Evolutionary conservation across 2,797 vertebrate species (phyloP).

Genomic region (Pempheris klunzingeri): DNA sequence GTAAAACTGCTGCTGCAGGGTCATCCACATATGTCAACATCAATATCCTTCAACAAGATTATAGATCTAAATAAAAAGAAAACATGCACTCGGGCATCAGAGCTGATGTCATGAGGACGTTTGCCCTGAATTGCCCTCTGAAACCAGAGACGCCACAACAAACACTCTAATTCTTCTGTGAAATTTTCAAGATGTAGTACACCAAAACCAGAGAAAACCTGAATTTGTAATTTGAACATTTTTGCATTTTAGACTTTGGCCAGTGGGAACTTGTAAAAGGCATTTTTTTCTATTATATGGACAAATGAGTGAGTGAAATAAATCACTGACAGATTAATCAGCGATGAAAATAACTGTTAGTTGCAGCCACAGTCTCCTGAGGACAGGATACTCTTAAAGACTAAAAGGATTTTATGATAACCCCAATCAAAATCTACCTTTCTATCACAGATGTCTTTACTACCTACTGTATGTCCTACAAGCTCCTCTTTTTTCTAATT

Average conservation of each 20-base stretch:
- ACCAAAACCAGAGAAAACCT: too few species aligned
- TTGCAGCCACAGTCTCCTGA: neutral
- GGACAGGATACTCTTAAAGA: neutral
- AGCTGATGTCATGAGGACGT: conserved; percentile 47
- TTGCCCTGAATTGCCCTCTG: conserved; percentile 52
- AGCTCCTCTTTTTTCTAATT: conserved; percentile 38
- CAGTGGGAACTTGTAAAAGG: neutral
- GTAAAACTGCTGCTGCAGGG: conserved; percentile 42
- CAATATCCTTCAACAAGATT: conserved; percentile 54
- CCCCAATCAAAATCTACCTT: neutral
- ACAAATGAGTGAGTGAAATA: too few species aligned
- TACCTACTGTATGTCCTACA: conserved; percentile 2
- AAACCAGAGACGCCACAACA: conserved; percentile 27
- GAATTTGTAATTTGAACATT: too few species aligned
- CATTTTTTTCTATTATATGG: conserved; percentile 1
- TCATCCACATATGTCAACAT: conserved; percentile 41
- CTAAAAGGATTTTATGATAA: neutral
- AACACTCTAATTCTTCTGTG: conserved; percentile 8
- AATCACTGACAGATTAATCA: too few species aligned
- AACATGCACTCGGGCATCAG: conserved; percentile 51
- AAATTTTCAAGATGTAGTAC: conserved; percentile 27
- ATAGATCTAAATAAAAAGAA: conserved; percentile 48
- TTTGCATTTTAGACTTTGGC: neutral
- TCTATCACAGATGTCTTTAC: neutral
- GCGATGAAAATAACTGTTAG: too few species aligned